These are phyloP conservation scores for Drosophila seclusa DNA, from an alignment of 2,888 invertebrate species.

Conservation along the genomic window DNA sequence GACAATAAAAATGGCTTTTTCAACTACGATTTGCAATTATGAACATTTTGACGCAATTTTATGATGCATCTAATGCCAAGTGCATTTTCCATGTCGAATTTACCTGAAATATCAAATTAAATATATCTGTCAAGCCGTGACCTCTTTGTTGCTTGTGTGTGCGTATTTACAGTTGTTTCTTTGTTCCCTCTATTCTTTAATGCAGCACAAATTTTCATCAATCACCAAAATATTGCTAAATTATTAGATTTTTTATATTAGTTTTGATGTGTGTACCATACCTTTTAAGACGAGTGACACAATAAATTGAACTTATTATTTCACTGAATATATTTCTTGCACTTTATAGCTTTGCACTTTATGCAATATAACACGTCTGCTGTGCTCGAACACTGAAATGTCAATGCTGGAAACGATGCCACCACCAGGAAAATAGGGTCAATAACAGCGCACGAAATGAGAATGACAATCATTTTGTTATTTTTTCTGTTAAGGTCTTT, in stretches of 20 bases:
- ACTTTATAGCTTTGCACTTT: conserved; percentile 3
- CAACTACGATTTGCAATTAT: conserved; percentile 1
- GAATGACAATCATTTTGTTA: neutral
- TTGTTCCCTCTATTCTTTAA: conserved; percentile 12
- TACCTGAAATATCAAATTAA: neutral
- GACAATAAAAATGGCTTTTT: conserved; percentile 32
- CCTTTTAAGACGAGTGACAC: conserved; percentile 21
- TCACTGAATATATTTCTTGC: conserved; percentile 9
- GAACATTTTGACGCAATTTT: neutral
- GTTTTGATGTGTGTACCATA: conserved; percentile 21
- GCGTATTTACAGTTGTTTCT: conserved; percentile 25
- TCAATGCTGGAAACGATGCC: conserved; percentile 10
- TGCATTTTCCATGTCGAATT: no score
- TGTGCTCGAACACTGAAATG: conserved; percentile 34
- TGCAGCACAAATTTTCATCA: neutral
- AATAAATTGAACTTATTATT: neutral
- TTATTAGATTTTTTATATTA: neutral
- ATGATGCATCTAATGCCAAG: neutral
- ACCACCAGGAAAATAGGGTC: neutral
- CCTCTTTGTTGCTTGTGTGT: neutral
- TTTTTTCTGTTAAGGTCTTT: conserved; percentile 1
- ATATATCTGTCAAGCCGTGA: neutral
- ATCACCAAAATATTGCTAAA: neutral
- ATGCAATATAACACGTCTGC: conserved; percentile 18
- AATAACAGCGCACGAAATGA: neutral